Percentiles rank a stretch among this genome's conserved stretches.
Conservation (phyloP, 2,888 invertebrate species). For the Meta bourneti region DNA sequence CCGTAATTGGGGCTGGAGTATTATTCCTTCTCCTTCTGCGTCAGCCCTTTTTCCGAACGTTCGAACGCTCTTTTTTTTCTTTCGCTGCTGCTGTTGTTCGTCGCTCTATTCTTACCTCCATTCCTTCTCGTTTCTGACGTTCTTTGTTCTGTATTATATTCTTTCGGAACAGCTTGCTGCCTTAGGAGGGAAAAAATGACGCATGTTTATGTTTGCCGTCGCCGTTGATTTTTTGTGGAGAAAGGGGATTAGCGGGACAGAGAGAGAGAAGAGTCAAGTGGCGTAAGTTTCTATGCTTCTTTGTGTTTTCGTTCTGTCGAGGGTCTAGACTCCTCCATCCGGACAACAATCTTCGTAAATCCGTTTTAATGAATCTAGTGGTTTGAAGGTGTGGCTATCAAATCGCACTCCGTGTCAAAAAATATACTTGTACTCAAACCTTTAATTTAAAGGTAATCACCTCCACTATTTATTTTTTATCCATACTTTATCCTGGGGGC, state of each 20-base stretch:
- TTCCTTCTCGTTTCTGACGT: background rate
- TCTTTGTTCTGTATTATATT: constrained; percentile 49
- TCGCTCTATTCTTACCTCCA: background rate
- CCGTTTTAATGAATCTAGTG: background rate
- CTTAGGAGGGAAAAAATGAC: background rate
- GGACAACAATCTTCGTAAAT: background rate
- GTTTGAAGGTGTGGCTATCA: background rate
- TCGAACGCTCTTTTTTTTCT: constrained; percentile 1
- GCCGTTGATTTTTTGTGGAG: constrained; percentile 49
- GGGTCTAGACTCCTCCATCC: background rate
- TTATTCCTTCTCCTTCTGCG: constrained; percentile 8
- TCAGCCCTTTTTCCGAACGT: constrained; percentile 20
- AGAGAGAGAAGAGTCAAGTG: constrained; percentile 20
- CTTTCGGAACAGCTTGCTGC: constrained; percentile 51
- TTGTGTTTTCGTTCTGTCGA: background rate
- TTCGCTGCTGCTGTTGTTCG: constrained; percentile 4
- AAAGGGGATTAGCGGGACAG: constrained; percentile 32
- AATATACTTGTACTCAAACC: too few species aligned
- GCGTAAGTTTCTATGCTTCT: background rate
- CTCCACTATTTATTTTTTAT: too few species aligned
- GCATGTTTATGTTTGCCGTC: constrained; percentile 19
- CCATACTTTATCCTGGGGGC: too few species aligned
- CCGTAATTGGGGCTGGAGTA: constrained; percentile 65
- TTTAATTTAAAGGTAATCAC: too few species aligned
- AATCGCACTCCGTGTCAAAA: too few species aligned